Evolutionary conservation across 1,140 invertebrate genomes (phyloP), one percentile per base, ranked within the genome.

Genomic region (Holotrichia oblita): DNA sequence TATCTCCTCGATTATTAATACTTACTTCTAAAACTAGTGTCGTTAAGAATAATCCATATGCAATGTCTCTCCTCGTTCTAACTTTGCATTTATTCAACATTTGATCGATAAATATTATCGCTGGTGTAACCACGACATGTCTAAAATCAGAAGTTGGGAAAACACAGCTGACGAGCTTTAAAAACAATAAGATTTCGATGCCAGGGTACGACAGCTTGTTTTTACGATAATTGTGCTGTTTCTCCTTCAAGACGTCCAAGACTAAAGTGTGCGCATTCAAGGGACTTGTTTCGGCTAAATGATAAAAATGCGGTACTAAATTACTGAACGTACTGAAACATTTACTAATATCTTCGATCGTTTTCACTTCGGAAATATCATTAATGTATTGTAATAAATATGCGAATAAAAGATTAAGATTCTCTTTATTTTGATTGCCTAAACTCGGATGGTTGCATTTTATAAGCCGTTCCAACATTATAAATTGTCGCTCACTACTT

Each of bases 91-190:
- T 88, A 6, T 89, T 87, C 79, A 98, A 87, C 80, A 97, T 93
- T 85, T 97, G 92, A 42, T 92, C 90, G 88, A 97, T 94, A 83
- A 97, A 96, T 59, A 96, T 87, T 74, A 95, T 88, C 83, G 92
- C 91, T 61, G 96, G 96, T 9, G 95, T 97, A 40, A 93, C 92
- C n/a, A 98, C 90, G 2, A 92, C 91, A 90, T 98, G 96, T 40
- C 92, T 88, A 84, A 95, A 97, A 88, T 98, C 97, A 0, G 96
- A 97, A 0, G 95, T 93, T 14, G 96, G 93, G 87, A 95, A 98
- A 41, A 98, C 83, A 14, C 94, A 85, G 14, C 92, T 91, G 20
- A 94, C 89, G 40, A 95, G 81, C 89, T 96, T 95, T 42, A 98
- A 92, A 83, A 96, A 92, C 81, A 97, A 87, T 27, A 98, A 83